Percentiles rank a stretch among this genome's conserved stretches.
phyloP scores from a whole-genome alignment of 2,888 invertebrate genomes.

The Dynastes tityus region DNA sequence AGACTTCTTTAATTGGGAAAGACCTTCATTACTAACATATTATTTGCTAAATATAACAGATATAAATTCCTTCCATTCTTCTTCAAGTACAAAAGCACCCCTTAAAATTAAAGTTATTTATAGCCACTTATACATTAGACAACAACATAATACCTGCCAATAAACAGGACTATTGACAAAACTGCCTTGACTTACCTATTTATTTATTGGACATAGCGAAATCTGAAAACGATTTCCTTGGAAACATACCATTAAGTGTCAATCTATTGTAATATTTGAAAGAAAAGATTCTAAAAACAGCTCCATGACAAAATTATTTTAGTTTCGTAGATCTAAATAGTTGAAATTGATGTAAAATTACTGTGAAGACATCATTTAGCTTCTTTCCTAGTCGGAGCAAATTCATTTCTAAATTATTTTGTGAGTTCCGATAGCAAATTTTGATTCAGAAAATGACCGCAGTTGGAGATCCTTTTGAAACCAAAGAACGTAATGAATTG shows the following conservation, averaged over 20 bases:
- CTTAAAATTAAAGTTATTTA: not conserved
- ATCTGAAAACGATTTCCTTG: not conserved
- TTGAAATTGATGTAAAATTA: not conserved
- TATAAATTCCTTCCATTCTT: too few species aligned
- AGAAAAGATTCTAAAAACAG: not conserved
- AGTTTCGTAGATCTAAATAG: not conserved
- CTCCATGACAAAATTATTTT: not conserved
- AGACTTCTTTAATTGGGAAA: too few species aligned
- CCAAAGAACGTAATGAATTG: conserved; percentile 23
- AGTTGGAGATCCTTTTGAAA: not conserved
- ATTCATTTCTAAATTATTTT: not conserved
- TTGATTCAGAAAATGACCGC: not conserved
- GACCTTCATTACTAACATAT: too few species aligned
- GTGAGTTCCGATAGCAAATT: conserved; percentile 2
- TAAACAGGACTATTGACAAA: not conserved
- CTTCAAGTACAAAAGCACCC: not conserved
- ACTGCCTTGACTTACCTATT: too few species aligned
- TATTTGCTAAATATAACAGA: too few species aligned
- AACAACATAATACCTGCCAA: too few species aligned
- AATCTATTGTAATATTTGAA: not conserved
- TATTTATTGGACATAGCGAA: not conserved
- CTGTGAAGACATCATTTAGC: too few species aligned
- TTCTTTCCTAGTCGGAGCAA: not conserved
- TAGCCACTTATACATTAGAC: too few species aligned
- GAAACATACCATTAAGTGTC: not conserved